Evolutionary conservation across 2,797 vertebrate genomes (phyloP), one percentile per base, ranked within the genome.

Genomic region (Rhynchotus rufescens): DNA sequence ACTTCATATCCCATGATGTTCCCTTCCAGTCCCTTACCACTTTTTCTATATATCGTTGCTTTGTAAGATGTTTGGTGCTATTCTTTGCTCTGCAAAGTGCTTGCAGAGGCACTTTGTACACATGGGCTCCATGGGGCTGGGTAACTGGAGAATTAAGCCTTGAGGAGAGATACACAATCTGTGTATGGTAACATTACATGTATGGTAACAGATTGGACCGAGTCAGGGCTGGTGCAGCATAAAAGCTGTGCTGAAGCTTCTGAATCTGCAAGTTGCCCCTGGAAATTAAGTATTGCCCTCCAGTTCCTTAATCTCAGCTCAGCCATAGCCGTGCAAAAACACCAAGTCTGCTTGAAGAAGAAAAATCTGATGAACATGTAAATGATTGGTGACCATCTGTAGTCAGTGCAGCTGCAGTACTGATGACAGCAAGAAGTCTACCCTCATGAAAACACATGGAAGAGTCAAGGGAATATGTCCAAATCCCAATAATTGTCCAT

Each of bases 41-140:
- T 15, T 1, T 64, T 69, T 57, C 21, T 79, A 54, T 0, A 0
- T 12, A 16, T 30, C 22, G 3, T 3, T 22, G 25, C 32, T 64
- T 16, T 72, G 44, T 15, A 28, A 74, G 36, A 57, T 65, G 71
- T 45, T 68, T 61, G 1, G 1, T 47, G 42, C 47, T 45, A 40
- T 40, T 40, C 40, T 40, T 40, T 40, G 40, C 40, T 40, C 40
- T 40, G 13, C 40, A 40, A 40, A 40, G 28, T 30, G 68, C 26
- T 32, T 9, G 59, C 80, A 49, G 72, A 52, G 45, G 25, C 25
- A 9, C 22, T 22, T 23, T 15, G 34, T 64, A 68, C n/a, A 13
- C 34, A 30, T 38, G n/a, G 23, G 21, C 15, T 72, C 49, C 69
- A 49, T 0, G 3, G 67, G 36, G 42, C 2, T 36, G 64, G 38